Percentiles rank a stretch among this genome's conserved stretches.
These are phyloP conservation scores for Myopa testacea DNA, from an alignment of 2,888 invertebrate species.

Conservation along the genomic window DNA sequence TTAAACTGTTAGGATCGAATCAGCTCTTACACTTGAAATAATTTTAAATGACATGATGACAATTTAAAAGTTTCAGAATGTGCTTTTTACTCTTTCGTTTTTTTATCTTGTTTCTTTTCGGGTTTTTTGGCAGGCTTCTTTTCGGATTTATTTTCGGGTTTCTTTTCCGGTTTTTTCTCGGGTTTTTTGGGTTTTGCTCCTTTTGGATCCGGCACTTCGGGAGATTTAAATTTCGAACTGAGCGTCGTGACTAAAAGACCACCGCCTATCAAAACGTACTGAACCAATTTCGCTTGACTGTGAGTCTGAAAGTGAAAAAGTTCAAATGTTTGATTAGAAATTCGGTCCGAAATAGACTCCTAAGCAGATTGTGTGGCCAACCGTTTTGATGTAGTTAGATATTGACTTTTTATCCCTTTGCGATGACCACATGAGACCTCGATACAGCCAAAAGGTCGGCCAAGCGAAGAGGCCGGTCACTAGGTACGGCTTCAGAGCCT, in stretches of 20 bases:
- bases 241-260: conserved; percentile 42
- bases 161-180: neutral
- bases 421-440: conserved; percentile 53
- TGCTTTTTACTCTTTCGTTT: too few relatives aligned
- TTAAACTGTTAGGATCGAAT: too few relatives aligned
- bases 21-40: too few relatives aligned
- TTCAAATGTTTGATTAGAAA: neutral
- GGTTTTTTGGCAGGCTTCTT: too few relatives aligned
- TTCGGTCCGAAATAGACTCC: neutral
- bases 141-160: neutral
- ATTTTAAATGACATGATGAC: too few relatives aligned
- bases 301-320: conserved; percentile 52
- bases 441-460: conserved; percentile 57
- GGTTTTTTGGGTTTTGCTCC: too few relatives aligned
- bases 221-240: too few relatives aligned
- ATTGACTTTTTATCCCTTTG: conserved; percentile 44
- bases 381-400: conserved; percentile 53
- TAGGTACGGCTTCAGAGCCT: conserved; percentile 51
- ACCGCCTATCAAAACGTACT: conserved; percentile 52
- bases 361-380: conserved; percentile 33
- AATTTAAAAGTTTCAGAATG: too few relatives aligned
- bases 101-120: too few relatives aligned
- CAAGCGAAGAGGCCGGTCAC: conserved; percentile 53
- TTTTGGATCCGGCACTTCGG: too few relatives aligned
- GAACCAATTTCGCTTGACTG: conserved; percentile 57